Evolutionary conservation across 2,888 invertebrate genomes (phyloP).

Genomic region (Ethmia dodecea): DNA sequence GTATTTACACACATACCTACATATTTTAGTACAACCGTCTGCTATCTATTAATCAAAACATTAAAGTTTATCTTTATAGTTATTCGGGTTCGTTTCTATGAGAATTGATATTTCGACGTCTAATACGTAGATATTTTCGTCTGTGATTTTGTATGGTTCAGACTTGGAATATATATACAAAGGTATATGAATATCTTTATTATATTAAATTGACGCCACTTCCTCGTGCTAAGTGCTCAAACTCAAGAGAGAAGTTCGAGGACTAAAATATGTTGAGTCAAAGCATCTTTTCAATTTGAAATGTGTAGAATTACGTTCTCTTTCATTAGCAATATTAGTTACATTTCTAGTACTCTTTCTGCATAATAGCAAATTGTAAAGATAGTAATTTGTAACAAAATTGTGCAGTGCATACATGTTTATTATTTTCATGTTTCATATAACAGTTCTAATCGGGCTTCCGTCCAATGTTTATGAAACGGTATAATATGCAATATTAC

Average conservation of each 20-base stretch:
- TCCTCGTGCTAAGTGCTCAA: no score
- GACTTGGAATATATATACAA: no score
- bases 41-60: conserved; percentile 15
- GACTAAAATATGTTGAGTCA: no score
- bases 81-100: conserved; percentile 16
- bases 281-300: conserved; percentile 37
- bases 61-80: conserved; percentile 15
- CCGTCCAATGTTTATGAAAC: no score
- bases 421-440: no score
- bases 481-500: no score
- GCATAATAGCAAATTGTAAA: conserved; percentile 35
- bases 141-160: conserved; percentile 61
- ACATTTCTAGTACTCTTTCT: conserved; percentile 20
- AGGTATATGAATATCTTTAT: no score
- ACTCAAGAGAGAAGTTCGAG: no score
- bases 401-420: no score
- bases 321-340: neutral
- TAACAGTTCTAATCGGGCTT: no score
- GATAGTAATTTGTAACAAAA: no score
- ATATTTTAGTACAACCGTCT: conserved; percentile 12
- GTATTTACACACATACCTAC: conserved; percentile 4
- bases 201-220: no score
- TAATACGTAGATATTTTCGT: conserved; percentile 39
- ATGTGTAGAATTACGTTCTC: conserved; percentile 31
- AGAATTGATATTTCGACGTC: neutral